Conservation (phyloP, 2,797 vertebrate genomes). For the Myiotriccus ornatus region DNA sequence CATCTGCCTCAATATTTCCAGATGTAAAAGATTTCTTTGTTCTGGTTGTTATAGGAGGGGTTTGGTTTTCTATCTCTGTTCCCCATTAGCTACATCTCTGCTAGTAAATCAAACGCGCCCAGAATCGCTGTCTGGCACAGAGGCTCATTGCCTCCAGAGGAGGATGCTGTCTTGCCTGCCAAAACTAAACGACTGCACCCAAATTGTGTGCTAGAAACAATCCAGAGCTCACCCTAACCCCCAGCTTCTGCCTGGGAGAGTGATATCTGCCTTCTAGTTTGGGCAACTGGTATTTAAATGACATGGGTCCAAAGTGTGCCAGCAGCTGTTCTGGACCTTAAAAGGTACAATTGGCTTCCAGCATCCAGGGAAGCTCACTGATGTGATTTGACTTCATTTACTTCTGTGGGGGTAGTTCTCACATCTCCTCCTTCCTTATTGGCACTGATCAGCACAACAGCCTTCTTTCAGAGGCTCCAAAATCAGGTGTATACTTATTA, state of each 20-base stretch:
- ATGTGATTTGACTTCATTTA: neutral
- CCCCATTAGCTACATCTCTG: neutral
- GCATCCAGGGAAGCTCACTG: neutral
- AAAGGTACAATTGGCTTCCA: neutral
- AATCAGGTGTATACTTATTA: conserved; percentile 9
- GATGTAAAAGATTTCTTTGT: conserved; percentile 46
- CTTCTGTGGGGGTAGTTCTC: neutral
- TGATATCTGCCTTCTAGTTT: neutral
- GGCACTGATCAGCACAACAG: neutral
- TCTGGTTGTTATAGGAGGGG: neutral
- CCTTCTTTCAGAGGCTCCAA: neutral
- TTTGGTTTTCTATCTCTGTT: conserved; percentile 19
- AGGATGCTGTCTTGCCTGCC: neutral
- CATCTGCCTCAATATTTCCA: conserved; percentile 21
- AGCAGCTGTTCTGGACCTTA: neutral
- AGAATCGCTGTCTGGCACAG: neutral
- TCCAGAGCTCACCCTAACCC: neutral
- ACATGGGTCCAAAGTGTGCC: neutral
- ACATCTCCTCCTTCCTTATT: neutral
- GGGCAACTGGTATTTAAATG: neutral
- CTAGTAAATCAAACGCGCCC: neutral
- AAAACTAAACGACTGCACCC: neutral
- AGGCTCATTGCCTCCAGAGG: neutral
- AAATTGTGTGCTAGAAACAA: neutral
- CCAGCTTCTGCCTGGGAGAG: neutral